Evolutionary conservation across 2,797 vertebrate genomes (phyloP).

Genomic region (Galagoides demidoff): DNA sequence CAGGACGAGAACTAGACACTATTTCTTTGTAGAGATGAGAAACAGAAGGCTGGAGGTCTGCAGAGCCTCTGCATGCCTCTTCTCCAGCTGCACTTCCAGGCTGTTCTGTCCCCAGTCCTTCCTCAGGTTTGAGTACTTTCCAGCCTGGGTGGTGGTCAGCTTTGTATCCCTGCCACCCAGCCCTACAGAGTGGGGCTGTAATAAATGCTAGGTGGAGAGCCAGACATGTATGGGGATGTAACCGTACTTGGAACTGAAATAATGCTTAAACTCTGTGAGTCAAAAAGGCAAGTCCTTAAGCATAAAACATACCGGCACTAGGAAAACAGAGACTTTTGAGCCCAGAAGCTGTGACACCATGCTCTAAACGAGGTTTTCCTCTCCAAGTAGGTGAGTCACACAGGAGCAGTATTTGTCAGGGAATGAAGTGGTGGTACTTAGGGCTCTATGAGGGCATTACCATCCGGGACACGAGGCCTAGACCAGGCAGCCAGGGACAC

Average conservation of each 20-base stretch:
- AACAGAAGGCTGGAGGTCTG: background rate
- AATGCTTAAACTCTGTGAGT: background rate
- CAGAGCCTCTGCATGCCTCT: background rate
- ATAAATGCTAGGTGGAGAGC: background rate
- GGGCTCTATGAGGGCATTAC: background rate
- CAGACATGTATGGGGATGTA: background rate
- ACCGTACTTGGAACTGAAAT: background rate
- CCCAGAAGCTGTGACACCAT: background rate
- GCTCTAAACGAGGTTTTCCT: background rate
- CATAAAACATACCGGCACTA: background rate
- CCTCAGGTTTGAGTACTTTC: background rate
- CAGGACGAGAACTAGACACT: background rate
- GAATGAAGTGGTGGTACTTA: background rate
- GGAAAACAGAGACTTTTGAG: slow-evolving; percentile 12
- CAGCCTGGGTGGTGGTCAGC: background rate
- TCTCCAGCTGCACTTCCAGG: slow-evolving; percentile 21
- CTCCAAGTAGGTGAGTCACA: background rate
- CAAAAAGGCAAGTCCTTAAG: background rate
- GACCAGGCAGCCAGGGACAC: background rate
- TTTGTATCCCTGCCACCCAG: background rate
- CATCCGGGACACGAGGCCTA: background rate
- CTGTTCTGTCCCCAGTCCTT: background rate
- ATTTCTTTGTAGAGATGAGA: slow-evolving; percentile 55
- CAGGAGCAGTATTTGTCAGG: background rate
- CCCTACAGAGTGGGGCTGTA: background rate